phyloP scores from a whole-genome alignment of 2,888 invertebrate species.

The Folsomia candida region DNA sequence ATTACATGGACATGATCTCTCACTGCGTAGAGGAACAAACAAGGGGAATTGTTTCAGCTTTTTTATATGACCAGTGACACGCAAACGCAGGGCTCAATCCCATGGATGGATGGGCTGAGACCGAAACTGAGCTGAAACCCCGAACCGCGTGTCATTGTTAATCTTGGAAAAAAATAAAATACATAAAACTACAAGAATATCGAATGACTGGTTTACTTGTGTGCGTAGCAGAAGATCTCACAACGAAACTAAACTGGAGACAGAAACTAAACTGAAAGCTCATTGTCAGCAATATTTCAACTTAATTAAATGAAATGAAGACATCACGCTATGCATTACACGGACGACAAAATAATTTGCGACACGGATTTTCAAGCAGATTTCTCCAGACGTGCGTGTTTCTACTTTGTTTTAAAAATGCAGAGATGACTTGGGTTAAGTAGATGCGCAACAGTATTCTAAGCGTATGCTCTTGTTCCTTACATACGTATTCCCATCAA shows the following conservation, averaged over 20 bases:
- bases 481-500: too few species aligned
- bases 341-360: neutral
- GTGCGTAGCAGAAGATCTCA: neutral
- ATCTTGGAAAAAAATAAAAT: neutral
- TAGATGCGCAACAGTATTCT: too few species aligned
- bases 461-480: too few species aligned
- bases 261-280: neutral
- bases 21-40: neutral
- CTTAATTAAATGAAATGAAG: constrained; percentile 14
- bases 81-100: neutral
- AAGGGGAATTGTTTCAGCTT: neutral
- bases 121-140: neutral
- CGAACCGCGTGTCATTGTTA: neutral
- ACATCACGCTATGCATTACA: constrained; percentile 11
- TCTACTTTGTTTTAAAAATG: too few species aligned
- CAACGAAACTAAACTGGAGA: neutral
- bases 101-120: neutral
- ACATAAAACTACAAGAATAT: neutral
- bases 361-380: neutral
- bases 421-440: too few species aligned
- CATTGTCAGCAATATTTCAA: constrained; percentile 17
- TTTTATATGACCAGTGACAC: neutral
- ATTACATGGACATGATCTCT: neutral
- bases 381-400: neutral
- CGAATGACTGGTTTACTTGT: neutral